A percentile compares a stretch with the other conserved stretches of the same genome.
phyloP scores from a whole-genome alignment of 2,888 invertebrate species.

The Syritta pipiens region DNA sequence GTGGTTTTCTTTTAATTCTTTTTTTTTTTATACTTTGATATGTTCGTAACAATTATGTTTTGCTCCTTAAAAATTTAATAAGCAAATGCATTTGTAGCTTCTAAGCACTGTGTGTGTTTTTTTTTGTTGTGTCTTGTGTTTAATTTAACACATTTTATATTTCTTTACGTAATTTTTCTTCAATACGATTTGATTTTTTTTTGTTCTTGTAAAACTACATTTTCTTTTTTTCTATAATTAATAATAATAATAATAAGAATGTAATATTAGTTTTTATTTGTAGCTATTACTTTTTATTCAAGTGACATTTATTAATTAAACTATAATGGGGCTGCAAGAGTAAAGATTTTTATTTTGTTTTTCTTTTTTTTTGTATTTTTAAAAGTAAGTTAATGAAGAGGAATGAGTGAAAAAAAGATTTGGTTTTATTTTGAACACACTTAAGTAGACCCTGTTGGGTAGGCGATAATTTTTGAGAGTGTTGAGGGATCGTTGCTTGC shows the following conservation, averaged over 20 bases:
- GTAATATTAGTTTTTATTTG: slow-evolving; percentile 13
- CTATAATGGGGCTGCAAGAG: not conserved
- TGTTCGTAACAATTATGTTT: slow-evolving; percentile 49
- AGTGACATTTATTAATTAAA: slow-evolving; percentile 27
- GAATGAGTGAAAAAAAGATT: no score
- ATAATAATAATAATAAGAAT: slow-evolving; percentile 5
- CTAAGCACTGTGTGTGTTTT: slow-evolving; percentile 48
- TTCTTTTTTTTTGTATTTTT: no score
- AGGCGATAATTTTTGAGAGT: no score
- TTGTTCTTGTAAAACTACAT: not conserved
- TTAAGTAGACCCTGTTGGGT: no score
- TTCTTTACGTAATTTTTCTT: not conserved
- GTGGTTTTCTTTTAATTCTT: slow-evolving; percentile 7
- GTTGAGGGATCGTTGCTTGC: no score
- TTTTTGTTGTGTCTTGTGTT: not conserved
- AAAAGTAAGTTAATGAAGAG: no score
- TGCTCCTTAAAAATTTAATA: slow-evolving; percentile 20
- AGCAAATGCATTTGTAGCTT: slow-evolving; percentile 55
- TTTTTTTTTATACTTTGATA: slow-evolving; percentile 44
- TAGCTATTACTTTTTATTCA: slow-evolving; percentile 20
- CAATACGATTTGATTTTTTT: not conserved
- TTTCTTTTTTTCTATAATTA: not conserved
- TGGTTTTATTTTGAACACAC: no score
- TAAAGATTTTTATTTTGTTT: not conserved
- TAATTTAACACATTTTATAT: not conserved